Evolutionary conservation across 2,888 invertebrate genomes (phyloP).

Genomic region (Hirtodrosophila confusa): DNA sequence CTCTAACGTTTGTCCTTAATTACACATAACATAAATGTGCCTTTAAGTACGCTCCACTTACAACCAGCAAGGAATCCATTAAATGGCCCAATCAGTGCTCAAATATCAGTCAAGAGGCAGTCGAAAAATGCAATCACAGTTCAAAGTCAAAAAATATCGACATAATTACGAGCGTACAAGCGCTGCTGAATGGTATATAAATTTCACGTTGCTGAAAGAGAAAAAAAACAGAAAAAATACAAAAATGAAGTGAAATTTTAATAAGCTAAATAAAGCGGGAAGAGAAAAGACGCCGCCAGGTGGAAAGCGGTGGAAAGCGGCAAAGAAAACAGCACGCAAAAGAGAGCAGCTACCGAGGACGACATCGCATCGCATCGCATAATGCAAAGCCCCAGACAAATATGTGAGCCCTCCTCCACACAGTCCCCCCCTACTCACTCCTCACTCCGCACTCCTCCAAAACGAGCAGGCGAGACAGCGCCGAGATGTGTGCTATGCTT

Average conservation of each 20-base stretch:
- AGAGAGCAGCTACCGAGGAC: constrained; percentile 24
- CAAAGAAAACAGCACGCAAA: constrained; percentile 32
- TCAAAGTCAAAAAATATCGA: constrained; percentile 50
- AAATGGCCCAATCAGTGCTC: constrained; percentile 40
- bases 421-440: not conserved
- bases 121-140: constrained; percentile 55
- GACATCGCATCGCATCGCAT: constrained; percentile 48
- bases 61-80: constrained; percentile 1
- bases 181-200: constrained; percentile 22
- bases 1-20: too few relatives aligned
- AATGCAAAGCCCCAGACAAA: constrained; percentile 66
- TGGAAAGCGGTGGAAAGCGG: too few relatives aligned
- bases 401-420: constrained; percentile 35
- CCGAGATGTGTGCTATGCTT: constrained; percentile 56
- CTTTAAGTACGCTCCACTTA: not conserved
- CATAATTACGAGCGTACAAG: constrained; percentile 38
- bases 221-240: constrained; percentile 24
- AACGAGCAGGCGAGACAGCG: constrained; percentile 24
- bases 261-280: constrained; percentile 59
- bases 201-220: constrained; percentile 23
- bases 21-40: not conserved
- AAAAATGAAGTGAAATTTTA: constrained; percentile 61
- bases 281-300: constrained; percentile 44
- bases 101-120: constrained; percentile 30
- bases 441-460: too few relatives aligned